Conservation (phyloP, 1,140 invertebrate species). For the Chrysopa pallens region DNA sequence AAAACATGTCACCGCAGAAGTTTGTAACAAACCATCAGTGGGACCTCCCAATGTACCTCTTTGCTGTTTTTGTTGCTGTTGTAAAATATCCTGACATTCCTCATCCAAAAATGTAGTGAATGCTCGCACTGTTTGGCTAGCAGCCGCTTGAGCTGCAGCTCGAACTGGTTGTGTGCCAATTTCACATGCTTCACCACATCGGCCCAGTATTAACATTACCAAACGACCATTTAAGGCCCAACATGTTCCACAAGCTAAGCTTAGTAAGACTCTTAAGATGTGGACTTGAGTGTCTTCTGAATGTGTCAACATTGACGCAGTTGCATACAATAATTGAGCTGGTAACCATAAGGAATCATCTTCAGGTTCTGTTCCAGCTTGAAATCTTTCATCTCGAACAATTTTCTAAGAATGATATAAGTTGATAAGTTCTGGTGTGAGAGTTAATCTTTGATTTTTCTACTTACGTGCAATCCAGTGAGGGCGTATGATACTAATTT, state of each 20-base stretch:
- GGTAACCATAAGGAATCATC: slow-evolving; percentile 82
- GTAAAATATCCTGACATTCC: slow-evolving; percentile 54
- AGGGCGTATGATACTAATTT: slow-evolving; percentile 66
- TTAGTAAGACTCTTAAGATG: slow-evolving; percentile 53
- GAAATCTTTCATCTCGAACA: slow-evolving; percentile 75
- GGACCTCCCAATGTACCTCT: slow-evolving; percentile 27
- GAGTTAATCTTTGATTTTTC: not conserved
- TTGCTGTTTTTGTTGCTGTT: slow-evolving; percentile 36
- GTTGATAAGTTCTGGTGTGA: not conserved
- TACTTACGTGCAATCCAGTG: slow-evolving; percentile 64
- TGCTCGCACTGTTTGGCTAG: slow-evolving; percentile 61
- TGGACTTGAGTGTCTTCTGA: slow-evolving; percentile 47
- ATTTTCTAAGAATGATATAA: slow-evolving; percentile 46
- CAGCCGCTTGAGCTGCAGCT: slow-evolving; percentile 64
- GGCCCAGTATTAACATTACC: slow-evolving; percentile 55
- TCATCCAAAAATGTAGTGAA: slow-evolving; percentile 72
- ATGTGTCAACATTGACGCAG: slow-evolving; percentile 54
- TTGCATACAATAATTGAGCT: slow-evolving; percentile 68
- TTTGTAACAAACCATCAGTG: slow-evolving; percentile 28
- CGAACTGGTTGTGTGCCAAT: slow-evolving; percentile 55
- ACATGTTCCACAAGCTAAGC: slow-evolving; percentile 59
- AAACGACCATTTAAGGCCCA: slow-evolving; percentile 69
- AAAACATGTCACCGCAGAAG: slow-evolving; percentile 63
- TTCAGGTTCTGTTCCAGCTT: slow-evolving; percentile 76
- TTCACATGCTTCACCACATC: slow-evolving; percentile 56